Conservation (phyloP, 2,113 vertebrate species). For the Coregonus clupeaformis region DNA sequence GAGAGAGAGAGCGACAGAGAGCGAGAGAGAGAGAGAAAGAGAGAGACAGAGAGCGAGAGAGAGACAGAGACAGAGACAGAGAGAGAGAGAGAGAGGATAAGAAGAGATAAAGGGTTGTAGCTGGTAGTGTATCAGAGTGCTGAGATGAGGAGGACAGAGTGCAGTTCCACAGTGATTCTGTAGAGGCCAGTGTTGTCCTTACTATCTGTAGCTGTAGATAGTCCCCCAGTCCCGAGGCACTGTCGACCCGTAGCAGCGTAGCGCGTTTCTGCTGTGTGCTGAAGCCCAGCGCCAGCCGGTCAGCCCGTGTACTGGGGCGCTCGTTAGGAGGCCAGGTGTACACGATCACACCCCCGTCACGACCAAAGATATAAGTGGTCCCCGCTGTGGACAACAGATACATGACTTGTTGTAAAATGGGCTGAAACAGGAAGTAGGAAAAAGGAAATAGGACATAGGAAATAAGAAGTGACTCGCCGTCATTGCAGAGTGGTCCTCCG, state of each 20-base stretch:
- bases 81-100: no score
- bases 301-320: conserved; percentile 93
- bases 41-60: no score
- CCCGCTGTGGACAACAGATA: conserved; percentile 78
- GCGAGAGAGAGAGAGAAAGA: no score
- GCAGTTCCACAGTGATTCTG: no score
- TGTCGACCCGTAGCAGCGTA: conserved; percentile 94
- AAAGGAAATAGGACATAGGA: background rate
- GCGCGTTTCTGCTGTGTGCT: conserved; percentile 97
- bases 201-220: conserved; percentile 98
- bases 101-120: no score
- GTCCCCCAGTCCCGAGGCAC: conserved; percentile 93
- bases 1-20: no score
- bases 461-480: conserved; percentile 82
- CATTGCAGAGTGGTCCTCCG: conserved; percentile 92
- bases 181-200: conserved; percentile 59
- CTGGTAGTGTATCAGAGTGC: no score
- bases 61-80: no score
- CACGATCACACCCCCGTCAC: conserved; percentile 93
- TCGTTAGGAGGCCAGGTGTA: conserved; percentile 99
- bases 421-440: background rate
- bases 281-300: conserved; percentile 96
- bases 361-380: conserved; percentile 97
- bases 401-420: background rate
- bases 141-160: background rate